These are phyloP conservation scores for Empis stercorea DNA, from an alignment of 2,888 invertebrate genomes.

Conservation along the genomic window DNA sequence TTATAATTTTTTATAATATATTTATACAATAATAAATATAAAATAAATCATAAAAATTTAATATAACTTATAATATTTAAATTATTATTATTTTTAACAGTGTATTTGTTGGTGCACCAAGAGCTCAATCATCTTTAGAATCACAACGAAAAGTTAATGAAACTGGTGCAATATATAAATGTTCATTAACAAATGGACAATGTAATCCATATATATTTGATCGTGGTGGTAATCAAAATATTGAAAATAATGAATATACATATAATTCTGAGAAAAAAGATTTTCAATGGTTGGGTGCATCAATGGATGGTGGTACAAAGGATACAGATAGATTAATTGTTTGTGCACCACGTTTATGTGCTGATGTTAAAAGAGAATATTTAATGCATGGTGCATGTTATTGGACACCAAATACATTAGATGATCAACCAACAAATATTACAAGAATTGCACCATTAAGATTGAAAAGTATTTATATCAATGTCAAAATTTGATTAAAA, in stretches of 20 bases:
- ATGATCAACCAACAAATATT: slow-evolving; percentile 22
- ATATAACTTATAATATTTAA: too few relatives aligned
- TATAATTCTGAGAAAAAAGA: slow-evolving; percentile 34
- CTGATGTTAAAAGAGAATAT: slow-evolving; percentile 24
- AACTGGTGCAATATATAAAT: slow-evolving; percentile 43
- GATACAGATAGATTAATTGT: slow-evolving; percentile 35
- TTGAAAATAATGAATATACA: slow-evolving; percentile 24
- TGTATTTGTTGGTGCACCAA: slow-evolving; percentile 42
- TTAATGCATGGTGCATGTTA: slow-evolving; percentile 37
- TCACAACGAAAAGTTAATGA: slow-evolving; percentile 32
- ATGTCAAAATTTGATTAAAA: too few relatives aligned
- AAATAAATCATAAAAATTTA: background rate
- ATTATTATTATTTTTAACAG: too few relatives aligned
- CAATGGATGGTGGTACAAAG: slow-evolving; percentile 36
- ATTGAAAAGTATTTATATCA: slow-evolving; percentile 19
- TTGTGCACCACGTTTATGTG: slow-evolving; percentile 32
- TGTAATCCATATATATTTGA: slow-evolving; percentile 36
- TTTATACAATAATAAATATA: too few relatives aligned
- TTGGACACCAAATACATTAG: slow-evolving; percentile 28
- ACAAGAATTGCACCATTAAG: slow-evolving; percentile 32
- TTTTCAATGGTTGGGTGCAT: slow-evolving; percentile 39
- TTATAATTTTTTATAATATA: too few relatives aligned
- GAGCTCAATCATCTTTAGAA: slow-evolving; percentile 37
- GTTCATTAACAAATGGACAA: slow-evolving; percentile 23
- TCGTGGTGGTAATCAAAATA: slow-evolving; percentile 25